Evolutionary conservation across 2,113 vertebrate genomes (phyloP).

Genomic region (Charadrius vociferus): DNA sequence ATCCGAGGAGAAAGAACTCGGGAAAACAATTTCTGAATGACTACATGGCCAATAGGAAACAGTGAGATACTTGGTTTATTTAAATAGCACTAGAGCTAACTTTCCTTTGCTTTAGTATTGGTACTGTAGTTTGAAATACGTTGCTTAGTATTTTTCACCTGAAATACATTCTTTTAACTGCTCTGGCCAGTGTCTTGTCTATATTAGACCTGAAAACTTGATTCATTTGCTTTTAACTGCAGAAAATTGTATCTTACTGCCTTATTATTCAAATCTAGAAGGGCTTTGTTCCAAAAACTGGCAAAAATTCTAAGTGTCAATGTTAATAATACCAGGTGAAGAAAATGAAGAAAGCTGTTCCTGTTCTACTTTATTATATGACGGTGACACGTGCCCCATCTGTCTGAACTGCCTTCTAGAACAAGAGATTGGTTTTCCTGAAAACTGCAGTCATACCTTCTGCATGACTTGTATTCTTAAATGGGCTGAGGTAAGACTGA

Average conservation of each 20-base stretch:
- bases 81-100: not conserved
- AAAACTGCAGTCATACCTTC: slow-evolving; percentile 92
- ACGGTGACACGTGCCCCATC: slow-evolving; percentile 87
- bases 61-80: not conserved
- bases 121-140: not conserved
- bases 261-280: not conserved
- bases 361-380: slow-evolving; percentile 52
- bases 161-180: not conserved
- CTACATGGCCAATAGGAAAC: not conserved
- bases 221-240: not conserved
- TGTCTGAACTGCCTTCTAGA: slow-evolving; percentile 85
- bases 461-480: slow-evolving; percentile 93
- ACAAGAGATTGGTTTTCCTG: slow-evolving; percentile 87
- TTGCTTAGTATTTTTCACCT: not conserved
- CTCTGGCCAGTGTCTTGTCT: not conserved
- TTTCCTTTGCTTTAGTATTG: not conserved
- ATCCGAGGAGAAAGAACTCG: fast-evolving
- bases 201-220: not conserved
- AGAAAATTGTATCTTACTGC: not conserved
- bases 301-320: slow-evolving; percentile 4
- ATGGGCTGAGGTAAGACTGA: slow-evolving; percentile 91
- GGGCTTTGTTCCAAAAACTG: not conserved
- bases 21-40: not conserved
- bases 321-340: slow-evolving; percentile 74
- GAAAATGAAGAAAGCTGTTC: slow-evolving; percentile 73